phyloP scores from a whole-genome alignment of 2,113 vertebrate genomes.

The Tursiops truncatus region DNA sequence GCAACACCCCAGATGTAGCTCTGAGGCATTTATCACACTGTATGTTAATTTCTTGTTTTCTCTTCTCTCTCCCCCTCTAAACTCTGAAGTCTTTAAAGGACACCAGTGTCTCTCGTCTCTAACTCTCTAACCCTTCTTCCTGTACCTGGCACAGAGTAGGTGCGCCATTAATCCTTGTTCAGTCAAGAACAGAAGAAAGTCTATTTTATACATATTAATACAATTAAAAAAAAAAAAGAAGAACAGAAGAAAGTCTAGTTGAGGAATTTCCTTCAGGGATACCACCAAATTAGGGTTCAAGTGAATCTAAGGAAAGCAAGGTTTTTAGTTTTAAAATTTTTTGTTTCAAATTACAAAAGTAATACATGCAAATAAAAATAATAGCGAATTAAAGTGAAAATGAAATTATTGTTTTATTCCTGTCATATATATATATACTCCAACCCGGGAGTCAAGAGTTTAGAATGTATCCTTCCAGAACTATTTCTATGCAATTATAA shows the following conservation, averaged over 20 bases:
- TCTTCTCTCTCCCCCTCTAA: background rate
- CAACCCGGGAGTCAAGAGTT: background rate
- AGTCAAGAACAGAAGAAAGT: constrained; percentile 15
- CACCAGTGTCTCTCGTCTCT: background rate
- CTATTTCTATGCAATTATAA: background rate
- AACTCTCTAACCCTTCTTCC: background rate
- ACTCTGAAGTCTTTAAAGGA: background rate
- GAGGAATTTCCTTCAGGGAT: background rate
- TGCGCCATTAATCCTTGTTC: background rate
- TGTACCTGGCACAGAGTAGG: background rate
- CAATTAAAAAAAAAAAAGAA: background rate
- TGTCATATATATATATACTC: background rate
- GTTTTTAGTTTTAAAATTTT: background rate
- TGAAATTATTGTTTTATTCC: background rate
- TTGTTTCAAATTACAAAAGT: constrained; percentile 28
- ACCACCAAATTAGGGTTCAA: background rate
- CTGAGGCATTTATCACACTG: background rate
- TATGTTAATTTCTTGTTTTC: background rate
- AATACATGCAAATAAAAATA: background rate
- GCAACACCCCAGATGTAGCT: background rate
- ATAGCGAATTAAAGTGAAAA: background rate
- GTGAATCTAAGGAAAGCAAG: background rate
- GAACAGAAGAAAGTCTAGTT: constrained; percentile 20
- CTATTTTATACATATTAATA: background rate
- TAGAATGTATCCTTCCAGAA: background rate